Evolutionary conservation across 2,797 vertebrate genomes (phyloP), one percentile per base, ranked within the genome.

Genomic region (Orestias chungarensis): DNA sequence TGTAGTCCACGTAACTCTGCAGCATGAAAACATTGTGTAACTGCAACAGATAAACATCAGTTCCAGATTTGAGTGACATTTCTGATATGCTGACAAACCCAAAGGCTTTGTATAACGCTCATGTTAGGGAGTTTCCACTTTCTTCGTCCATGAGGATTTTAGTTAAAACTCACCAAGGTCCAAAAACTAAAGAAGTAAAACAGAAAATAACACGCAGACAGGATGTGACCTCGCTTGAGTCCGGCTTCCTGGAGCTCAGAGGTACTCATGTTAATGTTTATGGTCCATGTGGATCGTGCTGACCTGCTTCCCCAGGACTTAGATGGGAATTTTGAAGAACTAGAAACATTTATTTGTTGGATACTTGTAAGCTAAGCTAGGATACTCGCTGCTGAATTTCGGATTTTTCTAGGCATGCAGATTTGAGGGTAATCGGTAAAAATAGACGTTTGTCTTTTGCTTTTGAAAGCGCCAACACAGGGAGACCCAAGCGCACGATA

Each of bases 81-180:
- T 49, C 42, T 66, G 1, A 72, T 76, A 74, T 64, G 6, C 73
- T 62, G 61, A 74, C 81, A 83, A 14, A 61, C 74, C 74, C 25
- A 1, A 42, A 33, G 47, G 23, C 42, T 70, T 46, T 38, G 1
- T 33, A 55, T 43, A 54, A 54, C 66, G 43, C 17, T 57, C 10
- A 12, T 5, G 43, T 6, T 23, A 0, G 54, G 80, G 75, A 73
- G 40, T 86, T 87, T 84, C 80, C 81, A 74, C 17, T 40, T 25
- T 0, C 2, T 17, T 20, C 4, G 61, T 10, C 33, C 17, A 7
- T 6, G 11, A 42, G n/a, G 20, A n/a, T 3, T n/a, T n/a, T n/a
- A n/a, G n/a, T n/a, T n/a, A n/a, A n/a, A n/a, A 52, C 15, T 25
- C 3, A 27, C 8, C 1, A 20, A 35, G 23, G 35, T 29, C 9